These are phyloP conservation scores for Invenusta paracnida DNA, from an alignment of 2,888 invertebrate species.

Conservation along the genomic window DNA sequence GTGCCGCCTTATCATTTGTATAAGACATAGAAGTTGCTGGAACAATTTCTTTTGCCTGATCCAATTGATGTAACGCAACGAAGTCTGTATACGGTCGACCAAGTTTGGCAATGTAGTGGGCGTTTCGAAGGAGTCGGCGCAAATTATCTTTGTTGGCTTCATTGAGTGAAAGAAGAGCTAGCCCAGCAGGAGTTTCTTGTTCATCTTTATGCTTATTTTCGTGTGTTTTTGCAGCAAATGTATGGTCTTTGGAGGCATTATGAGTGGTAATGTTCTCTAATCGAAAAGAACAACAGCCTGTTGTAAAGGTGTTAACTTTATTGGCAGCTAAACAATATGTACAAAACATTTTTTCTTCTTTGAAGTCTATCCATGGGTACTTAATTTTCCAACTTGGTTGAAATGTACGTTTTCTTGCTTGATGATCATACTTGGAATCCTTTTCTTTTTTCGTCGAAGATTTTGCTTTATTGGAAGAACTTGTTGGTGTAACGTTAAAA, in stretches of 20 bases:
- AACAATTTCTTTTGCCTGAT: slow-evolving; percentile 29
- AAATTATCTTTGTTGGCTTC: slow-evolving; percentile 29
- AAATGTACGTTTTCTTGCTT: slow-evolving; percentile 29
- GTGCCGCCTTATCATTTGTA: slow-evolving; percentile 29
- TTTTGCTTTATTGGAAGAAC: slow-evolving; percentile 29
- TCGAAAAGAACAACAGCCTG: slow-evolving; percentile 29
- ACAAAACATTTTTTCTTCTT: slow-evolving; percentile 29
- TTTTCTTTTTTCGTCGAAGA: slow-evolving; percentile 29
- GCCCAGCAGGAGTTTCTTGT: slow-evolving; percentile 29
- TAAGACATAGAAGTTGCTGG: slow-evolving; percentile 29
- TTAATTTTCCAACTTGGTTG: slow-evolving; percentile 29
- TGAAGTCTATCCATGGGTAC: slow-evolving; percentile 29
- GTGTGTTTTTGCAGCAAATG: slow-evolving; percentile 29
- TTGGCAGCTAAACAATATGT: slow-evolving; percentile 29
- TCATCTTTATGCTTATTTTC: slow-evolving; percentile 29
- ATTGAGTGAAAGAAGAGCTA: slow-evolving; percentile 29
- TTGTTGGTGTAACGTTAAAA: slow-evolving; percentile 27
- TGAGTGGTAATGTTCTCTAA: slow-evolving; percentile 29
- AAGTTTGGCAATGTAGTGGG: slow-evolving; percentile 27
- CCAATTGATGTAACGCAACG: slow-evolving; percentile 24
- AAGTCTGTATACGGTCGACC: slow-evolving; percentile 29
- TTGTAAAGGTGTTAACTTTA: slow-evolving; percentile 28
- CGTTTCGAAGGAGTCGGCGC: slow-evolving; percentile 29
- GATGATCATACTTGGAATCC: slow-evolving; percentile 29
- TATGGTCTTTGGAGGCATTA: slow-evolving; percentile 29